Conservation (phyloP, 1,140 invertebrate species). For the Drepana arcuata region DNA sequence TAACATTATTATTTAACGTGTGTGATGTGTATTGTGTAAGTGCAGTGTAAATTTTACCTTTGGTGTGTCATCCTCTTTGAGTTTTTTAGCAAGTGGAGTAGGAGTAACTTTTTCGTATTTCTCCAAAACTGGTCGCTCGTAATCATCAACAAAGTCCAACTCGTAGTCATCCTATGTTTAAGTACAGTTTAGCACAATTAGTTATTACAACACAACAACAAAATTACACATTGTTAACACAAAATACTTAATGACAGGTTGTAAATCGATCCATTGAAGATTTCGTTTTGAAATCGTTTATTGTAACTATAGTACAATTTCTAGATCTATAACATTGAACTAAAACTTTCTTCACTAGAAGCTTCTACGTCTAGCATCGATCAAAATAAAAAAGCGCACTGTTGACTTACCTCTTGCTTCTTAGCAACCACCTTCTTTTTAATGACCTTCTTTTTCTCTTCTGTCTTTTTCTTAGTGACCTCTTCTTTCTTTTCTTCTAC, state of each 20-base stretch:
- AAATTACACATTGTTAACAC: too few relatives aligned
- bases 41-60: conserved; percentile 53
- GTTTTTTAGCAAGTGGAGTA: conserved; percentile 62
- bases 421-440: conserved; percentile 67
- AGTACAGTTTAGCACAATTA: conserved; percentile 50
- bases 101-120: conserved; percentile 73
- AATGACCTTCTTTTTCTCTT: conserved; percentile 62
- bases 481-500: conserved; percentile 57
- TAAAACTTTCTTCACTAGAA: too few relatives aligned
- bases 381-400: too few relatives aligned
- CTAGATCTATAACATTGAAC: conserved; percentile 5
- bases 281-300: too few relatives aligned
- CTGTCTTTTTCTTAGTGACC: conserved; percentile 46
- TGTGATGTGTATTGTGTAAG: conserved; percentile 22
- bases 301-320: too few relatives aligned
- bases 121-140: conserved; percentile 73
- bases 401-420: conserved; percentile 64
- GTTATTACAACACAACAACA: conserved; percentile 57
- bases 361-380: too few relatives aligned
- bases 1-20: conserved; percentile 1
- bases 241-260: too few relatives aligned
- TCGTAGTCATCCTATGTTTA: conserved; percentile 68
- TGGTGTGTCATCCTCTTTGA: conserved; percentile 50
- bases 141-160: conserved; percentile 73
- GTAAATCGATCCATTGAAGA: too few relatives aligned